These are phyloP conservation scores for Plectropomus leopardus DNA, from an alignment of 2,113 vertebrate species.

Conservation along the genomic window DNA sequence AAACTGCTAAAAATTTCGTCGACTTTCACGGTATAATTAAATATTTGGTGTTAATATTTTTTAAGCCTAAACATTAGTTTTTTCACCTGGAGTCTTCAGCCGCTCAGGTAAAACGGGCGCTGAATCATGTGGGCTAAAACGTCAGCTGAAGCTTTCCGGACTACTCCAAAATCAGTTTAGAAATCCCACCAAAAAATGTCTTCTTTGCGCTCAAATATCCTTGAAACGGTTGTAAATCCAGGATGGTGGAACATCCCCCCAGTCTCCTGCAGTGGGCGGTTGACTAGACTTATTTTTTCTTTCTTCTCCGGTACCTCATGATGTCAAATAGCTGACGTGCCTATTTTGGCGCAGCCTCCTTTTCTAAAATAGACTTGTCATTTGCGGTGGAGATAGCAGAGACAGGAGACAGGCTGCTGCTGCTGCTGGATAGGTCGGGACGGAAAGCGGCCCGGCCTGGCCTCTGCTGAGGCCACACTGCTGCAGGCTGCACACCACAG, in stretches of 20 bases:
- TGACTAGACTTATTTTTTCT: slow-evolving; percentile 76
- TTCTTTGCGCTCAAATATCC: slow-evolving; percentile 66
- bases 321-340: slow-evolving; percentile 86
- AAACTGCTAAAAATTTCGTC: neutral
- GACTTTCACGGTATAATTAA: neutral
- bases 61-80: neutral
- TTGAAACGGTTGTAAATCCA: slow-evolving; percentile 74
- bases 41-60: neutral
- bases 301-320: slow-evolving; percentile 76
- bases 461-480: slow-evolving; percentile 31
- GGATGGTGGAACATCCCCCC: slow-evolving; percentile 79
- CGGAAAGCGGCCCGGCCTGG: slow-evolving; percentile 24
- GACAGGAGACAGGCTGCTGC: slow-evolving; percentile 66
- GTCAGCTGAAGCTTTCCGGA: slow-evolving; percentile 30
- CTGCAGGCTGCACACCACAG: slow-evolving; percentile 11
- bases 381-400: slow-evolving; percentile 78
- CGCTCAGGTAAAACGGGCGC: slow-evolving; percentile 55
- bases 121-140: slow-evolving; percentile 52
- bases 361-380: slow-evolving; percentile 94
- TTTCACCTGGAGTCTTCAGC: slow-evolving; percentile 76
- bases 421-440: slow-evolving; percentile 33
- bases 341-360: slow-evolving; percentile 83
- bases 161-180: slow-evolving; percentile 31
- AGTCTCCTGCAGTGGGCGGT: slow-evolving; percentile 74
- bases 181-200: slow-evolving; percentile 52